Conservation (phyloP, 2,113 vertebrate species). For the Dicaeum eximium region DNA sequence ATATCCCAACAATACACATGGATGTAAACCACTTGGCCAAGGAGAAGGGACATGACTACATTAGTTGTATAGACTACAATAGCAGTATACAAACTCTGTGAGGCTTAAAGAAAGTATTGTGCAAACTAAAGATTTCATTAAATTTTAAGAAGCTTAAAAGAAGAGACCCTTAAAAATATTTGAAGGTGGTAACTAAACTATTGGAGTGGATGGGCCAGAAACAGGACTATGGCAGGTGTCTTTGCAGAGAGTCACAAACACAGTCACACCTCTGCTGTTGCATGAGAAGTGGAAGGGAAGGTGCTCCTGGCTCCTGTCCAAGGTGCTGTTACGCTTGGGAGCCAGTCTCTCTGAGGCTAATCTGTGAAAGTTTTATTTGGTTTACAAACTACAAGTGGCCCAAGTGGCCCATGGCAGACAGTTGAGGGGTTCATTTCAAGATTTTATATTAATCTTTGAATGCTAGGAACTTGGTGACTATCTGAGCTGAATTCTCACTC, state of each 20-base stretch:
- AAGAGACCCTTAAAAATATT: not conserved
- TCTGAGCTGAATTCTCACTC: not conserved
- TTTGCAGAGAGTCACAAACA: not conserved
- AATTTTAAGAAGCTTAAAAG: not conserved
- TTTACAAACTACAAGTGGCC: not conserved
- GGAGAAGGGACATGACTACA: not conserved
- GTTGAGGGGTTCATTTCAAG: not conserved
- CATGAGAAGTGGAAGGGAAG: not conserved
- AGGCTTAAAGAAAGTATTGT: not conserved
- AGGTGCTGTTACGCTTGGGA: not conserved
- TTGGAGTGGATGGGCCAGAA: not conserved
- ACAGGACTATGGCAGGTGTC: fast-evolving
- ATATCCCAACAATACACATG: not conserved
- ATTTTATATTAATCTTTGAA: not conserved
- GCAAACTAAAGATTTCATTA: not conserved
- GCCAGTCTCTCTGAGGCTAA: not conserved
- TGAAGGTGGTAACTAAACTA: not conserved
- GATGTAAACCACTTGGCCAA: not conserved
- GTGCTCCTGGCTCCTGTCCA: not conserved
- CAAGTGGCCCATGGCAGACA: not conserved
- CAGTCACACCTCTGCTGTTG: not conserved
- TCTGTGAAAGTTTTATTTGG: not conserved
- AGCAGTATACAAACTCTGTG: not conserved
- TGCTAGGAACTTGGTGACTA: not conserved
- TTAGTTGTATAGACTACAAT: not conserved